phyloP scores from a whole-genome alignment of 2,888 invertebrate genomes.

The Plusia festucae region DNA sequence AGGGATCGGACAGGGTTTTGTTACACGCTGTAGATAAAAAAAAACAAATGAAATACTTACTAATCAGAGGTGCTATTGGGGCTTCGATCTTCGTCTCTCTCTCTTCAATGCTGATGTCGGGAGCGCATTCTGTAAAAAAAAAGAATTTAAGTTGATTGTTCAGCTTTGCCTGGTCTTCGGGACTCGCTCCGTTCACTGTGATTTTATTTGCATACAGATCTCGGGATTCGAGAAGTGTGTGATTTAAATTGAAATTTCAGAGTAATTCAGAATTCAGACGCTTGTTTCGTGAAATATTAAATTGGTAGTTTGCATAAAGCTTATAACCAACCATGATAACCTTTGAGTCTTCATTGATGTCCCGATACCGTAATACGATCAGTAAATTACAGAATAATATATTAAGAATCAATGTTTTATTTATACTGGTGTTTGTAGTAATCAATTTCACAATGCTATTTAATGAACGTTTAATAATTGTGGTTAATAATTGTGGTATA shows the following conservation, averaged over 20 bases:
- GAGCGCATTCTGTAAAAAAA: conserved; percentile 75
- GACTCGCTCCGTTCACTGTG: neutral
- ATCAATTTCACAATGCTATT: too few species aligned
- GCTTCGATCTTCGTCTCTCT: conserved; percentile 71
- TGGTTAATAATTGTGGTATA: too few species aligned
- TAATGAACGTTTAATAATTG: too few species aligned
- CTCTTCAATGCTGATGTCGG: conserved; percentile 74
- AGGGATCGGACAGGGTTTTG: too few species aligned
- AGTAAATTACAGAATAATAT: too few species aligned
- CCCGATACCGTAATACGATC: too few species aligned
- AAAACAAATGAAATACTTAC: conserved; percentile 65
- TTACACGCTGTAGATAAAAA: too few species aligned
- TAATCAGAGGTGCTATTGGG: conserved; percentile 72
- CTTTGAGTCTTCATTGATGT: too few species aligned
- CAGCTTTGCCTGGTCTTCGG: neutral
- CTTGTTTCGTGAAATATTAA: neutral
- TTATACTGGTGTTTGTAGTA: too few species aligned
- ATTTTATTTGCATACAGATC: conserved; percentile 1
- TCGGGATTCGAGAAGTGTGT: neutral
- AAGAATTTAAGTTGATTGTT: conserved; percentile 4
- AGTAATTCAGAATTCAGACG: neutral
- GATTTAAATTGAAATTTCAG: neutral
- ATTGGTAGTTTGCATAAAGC: neutral
- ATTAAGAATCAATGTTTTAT: too few species aligned
- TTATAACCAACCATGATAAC: neutral